Evolutionary conservation across 1,140 invertebrate genomes (phyloP).

Genomic region (Euschistus heros): DNA sequence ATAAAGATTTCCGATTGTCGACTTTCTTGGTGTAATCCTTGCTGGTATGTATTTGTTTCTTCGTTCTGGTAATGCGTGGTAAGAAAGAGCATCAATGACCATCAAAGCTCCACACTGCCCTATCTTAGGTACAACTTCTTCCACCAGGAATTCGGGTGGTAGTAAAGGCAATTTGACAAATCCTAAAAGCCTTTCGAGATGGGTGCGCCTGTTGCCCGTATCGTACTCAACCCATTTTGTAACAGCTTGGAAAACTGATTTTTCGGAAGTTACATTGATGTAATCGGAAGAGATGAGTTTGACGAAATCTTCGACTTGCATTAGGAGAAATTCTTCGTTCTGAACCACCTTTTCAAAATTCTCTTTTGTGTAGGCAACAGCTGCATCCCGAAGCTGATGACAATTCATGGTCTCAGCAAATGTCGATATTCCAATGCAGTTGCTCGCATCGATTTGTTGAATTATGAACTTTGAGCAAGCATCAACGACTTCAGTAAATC

Average conservation of each 20-base stretch:
- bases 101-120: slow-evolving; percentile 59
- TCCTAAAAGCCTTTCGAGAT: too few species aligned
- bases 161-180: too few species aligned
- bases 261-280: too few species aligned
- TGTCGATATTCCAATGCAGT: slow-evolving; percentile 82
- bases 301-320: too few species aligned
- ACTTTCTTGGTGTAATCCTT: slow-evolving; percentile 77
- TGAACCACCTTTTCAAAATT: too few species aligned
- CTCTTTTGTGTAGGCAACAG: slow-evolving; percentile 56
- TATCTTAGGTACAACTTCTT: slow-evolving; percentile 49
- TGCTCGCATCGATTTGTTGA: slow-evolving; percentile 83
- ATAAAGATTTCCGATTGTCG: slow-evolving; percentile 75
- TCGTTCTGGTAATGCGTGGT: slow-evolving; percentile 74
- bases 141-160: slow-evolving; percentile 60
- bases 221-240: too few species aligned
- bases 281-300: too few species aligned
- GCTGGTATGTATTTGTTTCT: slow-evolving; percentile 61
- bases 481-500: slow-evolving; percentile 75
- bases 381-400: slow-evolving; percentile 59
- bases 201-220: too few species aligned
- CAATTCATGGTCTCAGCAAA: slow-evolving; percentile 87
- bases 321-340: too few species aligned
- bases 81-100: slow-evolving; percentile 87
- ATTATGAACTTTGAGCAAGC: slow-evolving; percentile 81
- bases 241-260: too few species aligned